Base-by-base conservation (phyloP, 64 coral and sea anemone genomes). In the Porites lutea region DNA sequence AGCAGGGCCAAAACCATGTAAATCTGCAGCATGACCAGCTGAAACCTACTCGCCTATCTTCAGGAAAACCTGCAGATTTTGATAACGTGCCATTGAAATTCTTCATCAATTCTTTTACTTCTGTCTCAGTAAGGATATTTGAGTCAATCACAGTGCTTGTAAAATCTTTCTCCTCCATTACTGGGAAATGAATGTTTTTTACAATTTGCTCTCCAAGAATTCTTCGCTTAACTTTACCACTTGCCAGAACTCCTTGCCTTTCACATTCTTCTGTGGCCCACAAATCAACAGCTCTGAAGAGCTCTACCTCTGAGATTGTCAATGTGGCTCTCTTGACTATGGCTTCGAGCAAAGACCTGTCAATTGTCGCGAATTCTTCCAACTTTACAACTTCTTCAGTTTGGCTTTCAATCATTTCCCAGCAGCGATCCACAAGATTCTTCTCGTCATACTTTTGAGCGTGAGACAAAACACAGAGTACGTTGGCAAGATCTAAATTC, bases 121-220 rank as follows among this genome's bases (percentile, higher is more conserved):
- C 87, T 48, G 78, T 48, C 60, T 45, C 46, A 48, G 58, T 3
- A 79, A 89, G 74, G 8, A 89, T 48, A 3, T 65, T 20, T 14
- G 73, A 62, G 11, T 72, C 71, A 48, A 78, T 21, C 10, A 89
- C 87, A 67, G 51, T 43, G 14, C 46, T 77, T 8, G 5, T 27
- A 64, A 89, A 89, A 7, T 60, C 74, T 49, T 89, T 75, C 57
- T 78, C 54, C 9, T 72, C 53, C 74, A 89, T 89, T 67, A 52
- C 7, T 65, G 87, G 87, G 37, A 89, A 89, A 20, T 74, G 72
- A 49, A 89, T 89, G 5, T 49, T 47, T 78, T 89, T 89, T 6
- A 89, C 44, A 65, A 89, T 23, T 12, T 65, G 62, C 37, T 89
- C 87, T 14, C 87, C 87, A 58, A 79, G 60, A 50, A 68, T 47